Base-by-base conservation (phyloP, 2,113 vertebrate species). In the Chamaetylas fuelleborni region DNA sequence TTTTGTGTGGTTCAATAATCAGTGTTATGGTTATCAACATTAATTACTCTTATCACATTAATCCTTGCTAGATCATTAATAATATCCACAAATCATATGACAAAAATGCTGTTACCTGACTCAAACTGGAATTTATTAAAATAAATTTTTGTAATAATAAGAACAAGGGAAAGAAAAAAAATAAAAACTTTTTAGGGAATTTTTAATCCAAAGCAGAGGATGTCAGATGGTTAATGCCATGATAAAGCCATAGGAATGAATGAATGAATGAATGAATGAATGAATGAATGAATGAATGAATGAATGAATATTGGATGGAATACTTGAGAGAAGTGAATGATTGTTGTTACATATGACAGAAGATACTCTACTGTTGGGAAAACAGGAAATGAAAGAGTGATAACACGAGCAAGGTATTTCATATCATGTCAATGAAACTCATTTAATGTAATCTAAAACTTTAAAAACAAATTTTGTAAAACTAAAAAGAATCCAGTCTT, bases 301-400 rank as follows among this genome's bases (percentile, higher is more conserved):
- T 85, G 18, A 86, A 79, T 74, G 17, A 74, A 81, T 62, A 45
- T 57, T 36, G 66, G n/a, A 58, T 60, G 54, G 22, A 83, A 67
- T 64, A 69, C 31, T 28, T 86, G 45, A 53, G 57, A 61, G 23
- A 90, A 94, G 54, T 18, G 26, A 89, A 34, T 70, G 7, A 48
- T 53, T 86, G 31, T 62, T 73, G 38, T 16, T 47, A 2, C 6
- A 14, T 78, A 11, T 62, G 34, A 86, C 19, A 74, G 50, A 45
- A 78, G 51, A 51, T 48, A 48, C 4, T 31, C 18, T 69, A 42
- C 14, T 7, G 23, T 58, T 0, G 0, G 51, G 33, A 70, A 86
- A 81, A 78, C 26, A 89, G 81, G 84, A 96, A 91, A 84, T 95
- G 60, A 95, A 78, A 65, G 36, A 33, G 9, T 20, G 64, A 84